phyloP scores from a whole-genome alignment of 1,140 invertebrate genomes.

The Lepidotrigona ventralis region DNA sequence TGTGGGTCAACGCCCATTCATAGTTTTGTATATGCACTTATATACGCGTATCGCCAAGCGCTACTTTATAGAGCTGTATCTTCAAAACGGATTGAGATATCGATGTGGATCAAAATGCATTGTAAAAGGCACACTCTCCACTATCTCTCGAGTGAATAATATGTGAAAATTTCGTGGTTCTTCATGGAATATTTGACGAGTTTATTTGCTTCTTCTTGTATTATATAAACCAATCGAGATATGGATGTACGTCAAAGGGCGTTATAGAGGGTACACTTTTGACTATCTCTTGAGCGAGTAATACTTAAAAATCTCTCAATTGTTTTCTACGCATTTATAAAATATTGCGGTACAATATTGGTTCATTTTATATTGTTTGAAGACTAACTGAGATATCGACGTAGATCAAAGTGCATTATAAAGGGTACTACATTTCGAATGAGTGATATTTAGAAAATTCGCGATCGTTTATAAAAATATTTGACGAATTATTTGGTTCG shows the following conservation, averaged over 20 bases:
- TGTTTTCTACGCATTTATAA: not conserved
- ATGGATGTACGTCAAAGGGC: not conserved
- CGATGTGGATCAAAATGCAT: not conserved
- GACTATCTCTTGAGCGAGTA: too few relatives aligned
- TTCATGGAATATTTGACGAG: too few relatives aligned
- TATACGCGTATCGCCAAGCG: not conserved
- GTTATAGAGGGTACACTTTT: not conserved
- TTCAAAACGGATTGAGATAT: not conserved
- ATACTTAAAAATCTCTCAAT: not conserved
- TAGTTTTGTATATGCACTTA: not conserved
- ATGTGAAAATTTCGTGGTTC: not conserved
- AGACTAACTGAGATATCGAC: not conserved
- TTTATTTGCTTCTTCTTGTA: too few relatives aligned
- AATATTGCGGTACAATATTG: not conserved
- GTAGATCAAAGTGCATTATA: not conserved
- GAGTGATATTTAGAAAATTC: not conserved
- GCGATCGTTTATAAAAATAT: too few relatives aligned
- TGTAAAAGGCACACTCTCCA: not conserved
- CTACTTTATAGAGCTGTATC: not conserved
- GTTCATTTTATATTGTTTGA: too few relatives aligned
- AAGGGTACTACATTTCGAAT: not conserved
- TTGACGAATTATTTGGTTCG: too few relatives aligned
- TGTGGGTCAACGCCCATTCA: not conserved
- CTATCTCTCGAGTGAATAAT: not conserved
- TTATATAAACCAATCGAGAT: not conserved